phyloP scores from a whole-genome alignment of 2,888 invertebrate species.

The Embidobia sp. region DNA sequence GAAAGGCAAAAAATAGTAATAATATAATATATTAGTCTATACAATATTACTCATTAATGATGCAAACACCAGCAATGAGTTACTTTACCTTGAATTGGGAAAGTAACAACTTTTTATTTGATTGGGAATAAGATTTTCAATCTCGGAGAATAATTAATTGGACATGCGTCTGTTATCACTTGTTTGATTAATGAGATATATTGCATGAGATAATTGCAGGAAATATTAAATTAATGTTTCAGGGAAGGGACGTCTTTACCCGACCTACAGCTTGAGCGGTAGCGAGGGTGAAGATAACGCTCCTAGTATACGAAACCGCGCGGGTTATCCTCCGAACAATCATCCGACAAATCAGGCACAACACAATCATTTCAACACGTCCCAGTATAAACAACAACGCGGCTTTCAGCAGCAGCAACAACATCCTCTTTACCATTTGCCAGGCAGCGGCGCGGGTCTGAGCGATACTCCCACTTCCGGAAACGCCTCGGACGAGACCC shows the following conservation, averaged over 20 bases:
- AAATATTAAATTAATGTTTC: slow-evolving; percentile 74
- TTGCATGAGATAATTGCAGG: slow-evolving; percentile 45
- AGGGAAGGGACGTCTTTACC: slow-evolving; percentile 92
- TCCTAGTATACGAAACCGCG: slow-evolving; percentile 75
- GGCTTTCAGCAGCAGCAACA: slow-evolving; percentile 76
- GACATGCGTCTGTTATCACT: too few relatives aligned
- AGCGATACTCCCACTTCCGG: slow-evolving; percentile 92
- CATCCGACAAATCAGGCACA: slow-evolving; percentile 78
- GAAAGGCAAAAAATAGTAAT: too few relatives aligned
- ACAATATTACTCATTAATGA: too few relatives aligned
- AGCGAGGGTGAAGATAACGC: slow-evolving; percentile 87
- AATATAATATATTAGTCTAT: too few relatives aligned
- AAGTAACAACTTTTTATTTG: too few relatives aligned
- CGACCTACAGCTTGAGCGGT: slow-evolving; percentile 90
- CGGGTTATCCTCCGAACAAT: slow-evolving; percentile 83
- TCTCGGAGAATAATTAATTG: too few relatives aligned
- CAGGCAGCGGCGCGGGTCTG: slow-evolving; percentile 83
- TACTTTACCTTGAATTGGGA: too few relatives aligned
- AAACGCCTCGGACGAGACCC: slow-evolving; percentile 92
- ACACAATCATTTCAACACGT: slow-evolving; percentile 78
- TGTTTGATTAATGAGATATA: too few relatives aligned
- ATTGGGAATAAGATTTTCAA: too few relatives aligned
- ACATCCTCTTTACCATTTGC: slow-evolving; percentile 81
- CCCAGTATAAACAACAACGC: slow-evolving; percentile 77
- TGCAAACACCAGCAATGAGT: too few relatives aligned